A percentile compares a stretch with the other conserved stretches of the same genome.
phyloP scores from a whole-genome alignment of 2,888 invertebrate genomes.

The Plebejus argus region DNA sequence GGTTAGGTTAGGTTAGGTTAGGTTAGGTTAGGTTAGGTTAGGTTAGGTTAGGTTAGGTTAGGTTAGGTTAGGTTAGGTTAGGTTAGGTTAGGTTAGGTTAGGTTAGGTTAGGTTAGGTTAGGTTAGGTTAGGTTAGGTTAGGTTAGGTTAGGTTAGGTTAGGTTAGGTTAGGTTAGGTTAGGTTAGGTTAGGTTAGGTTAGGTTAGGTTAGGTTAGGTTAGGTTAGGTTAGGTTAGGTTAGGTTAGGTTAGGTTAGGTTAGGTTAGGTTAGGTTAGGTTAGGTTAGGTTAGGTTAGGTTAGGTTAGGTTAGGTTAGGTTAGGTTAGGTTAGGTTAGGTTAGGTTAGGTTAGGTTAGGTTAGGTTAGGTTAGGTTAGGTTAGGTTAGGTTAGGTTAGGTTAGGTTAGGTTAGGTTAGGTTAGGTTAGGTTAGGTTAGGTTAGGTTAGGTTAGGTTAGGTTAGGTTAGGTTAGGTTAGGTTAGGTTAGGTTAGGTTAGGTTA shows the following conservation, averaged over 20 bases:
- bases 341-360: too few relatives aligned
- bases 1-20: constrained; percentile 43
- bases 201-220: constrained; percentile 26
- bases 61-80: constrained; percentile 45
- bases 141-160: constrained; percentile 37
- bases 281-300: too few relatives aligned
- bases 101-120: constrained; percentile 43
- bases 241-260: too few relatives aligned
- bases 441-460: too few relatives aligned
- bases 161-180: constrained; percentile 38
- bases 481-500: too few relatives aligned
- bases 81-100: constrained; percentile 42
- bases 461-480: too few relatives aligned
- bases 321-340: constrained; percentile 21
- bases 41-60: constrained; percentile 44
- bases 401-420: too few relatives aligned
- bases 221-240: too few relatives aligned
- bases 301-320: too few relatives aligned
- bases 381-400: too few relatives aligned
- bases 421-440: too few relatives aligned
- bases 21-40: constrained; percentile 44
- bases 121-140: constrained; percentile 16
- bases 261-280: constrained; percentile 39
- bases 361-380: too few relatives aligned
- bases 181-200: constrained; percentile 8